A percentile compares a stretch with the other conserved stretches of the same genome.
These are phyloP conservation scores for Protophormia terraenovae DNA, from an alignment of 2,888 invertebrate species.

Conservation along the genomic window DNA sequence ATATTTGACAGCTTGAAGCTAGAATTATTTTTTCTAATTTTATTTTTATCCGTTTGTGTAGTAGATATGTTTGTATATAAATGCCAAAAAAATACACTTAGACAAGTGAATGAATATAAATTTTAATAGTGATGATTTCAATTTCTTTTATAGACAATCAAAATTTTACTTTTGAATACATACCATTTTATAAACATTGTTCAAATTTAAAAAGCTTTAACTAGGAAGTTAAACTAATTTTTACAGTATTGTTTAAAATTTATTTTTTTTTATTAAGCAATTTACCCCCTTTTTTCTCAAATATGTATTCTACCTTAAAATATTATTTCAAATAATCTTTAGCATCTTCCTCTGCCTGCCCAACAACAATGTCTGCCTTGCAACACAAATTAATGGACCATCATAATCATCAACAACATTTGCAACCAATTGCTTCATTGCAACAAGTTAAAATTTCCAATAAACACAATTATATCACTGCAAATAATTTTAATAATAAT, in stretches of 20 bases:
- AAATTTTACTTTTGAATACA: conserved; percentile 12
- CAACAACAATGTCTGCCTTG: conserved; percentile 55
- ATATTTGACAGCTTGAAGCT: conserved; percentile 29
- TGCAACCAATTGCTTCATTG: conserved; percentile 10
- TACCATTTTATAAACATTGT: conserved; percentile 27
- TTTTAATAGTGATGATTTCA: neutral
- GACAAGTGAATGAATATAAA: neutral
- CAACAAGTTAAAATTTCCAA: conserved; percentile 37
- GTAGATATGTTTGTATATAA: neutral
- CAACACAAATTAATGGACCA: conserved; percentile 52
- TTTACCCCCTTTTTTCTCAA: neutral
- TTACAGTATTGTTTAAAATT: neutral
- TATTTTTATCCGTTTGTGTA: neutral
- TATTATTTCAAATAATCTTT: conserved; percentile 47
- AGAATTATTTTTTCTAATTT: neutral
- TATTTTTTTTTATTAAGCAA: neutral
- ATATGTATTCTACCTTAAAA: conserved; percentile 17
- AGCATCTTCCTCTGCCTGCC: conserved; percentile 52
- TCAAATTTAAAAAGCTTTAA: neutral
- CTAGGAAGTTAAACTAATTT: neutral
- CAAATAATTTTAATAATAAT: conserved; percentile 47
- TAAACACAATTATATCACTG: conserved; percentile 38
- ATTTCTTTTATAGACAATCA: conserved; percentile 42
- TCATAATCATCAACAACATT: neutral
- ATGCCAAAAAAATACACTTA: neutral